Percentiles rank a stretch among this genome's conserved stretches.
Evolutionary conservation across 2,888 invertebrate species (phyloP).

Genomic region (Patella caerulea): DNA sequence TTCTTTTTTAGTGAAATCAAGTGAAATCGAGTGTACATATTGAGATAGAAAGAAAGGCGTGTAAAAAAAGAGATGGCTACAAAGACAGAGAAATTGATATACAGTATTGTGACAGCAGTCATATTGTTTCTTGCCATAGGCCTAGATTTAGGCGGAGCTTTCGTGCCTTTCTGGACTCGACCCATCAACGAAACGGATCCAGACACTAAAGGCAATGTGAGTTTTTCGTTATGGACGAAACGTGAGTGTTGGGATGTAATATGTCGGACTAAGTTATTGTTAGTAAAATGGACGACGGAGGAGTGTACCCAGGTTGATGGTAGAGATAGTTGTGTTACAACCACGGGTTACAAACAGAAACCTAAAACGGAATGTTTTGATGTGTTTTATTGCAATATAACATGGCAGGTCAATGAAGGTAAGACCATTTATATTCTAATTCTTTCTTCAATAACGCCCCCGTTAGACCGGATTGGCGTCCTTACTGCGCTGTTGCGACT

Average conservation of each 20-base stretch:
- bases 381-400: slow-evolving; percentile 40
- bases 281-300: slow-evolving; percentile 26
- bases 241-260: slow-evolving; percentile 39
- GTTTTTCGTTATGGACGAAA: slow-evolving; percentile 39
- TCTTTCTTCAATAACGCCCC: background rate
- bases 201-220: slow-evolving; percentile 28
- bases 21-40: too few relatives aligned
- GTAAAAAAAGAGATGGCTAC: slow-evolving; percentile 17
- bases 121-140: slow-evolving; percentile 27
- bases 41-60: background rate
- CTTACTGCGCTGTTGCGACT: too few relatives aligned
- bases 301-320: slow-evolving; percentile 23
- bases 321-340: slow-evolving; percentile 18
- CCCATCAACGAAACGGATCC: slow-evolving; percentile 27
- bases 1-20: too few relatives aligned
- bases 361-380: slow-evolving; percentile 31
- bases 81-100: slow-evolving; percentile 31
- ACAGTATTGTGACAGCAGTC: slow-evolving; percentile 28
- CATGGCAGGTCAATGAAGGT: slow-evolving; percentile 34
- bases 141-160: slow-evolving; percentile 36
- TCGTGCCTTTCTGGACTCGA: slow-evolving; percentile 38
- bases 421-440: background rate
- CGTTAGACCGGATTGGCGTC: too few relatives aligned
- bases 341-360: slow-evolving; percentile 22
- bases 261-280: slow-evolving; percentile 34